phyloP scores from a whole-genome alignment of 2,797 vertebrate species.

The Eulemur coronatus region DNA sequence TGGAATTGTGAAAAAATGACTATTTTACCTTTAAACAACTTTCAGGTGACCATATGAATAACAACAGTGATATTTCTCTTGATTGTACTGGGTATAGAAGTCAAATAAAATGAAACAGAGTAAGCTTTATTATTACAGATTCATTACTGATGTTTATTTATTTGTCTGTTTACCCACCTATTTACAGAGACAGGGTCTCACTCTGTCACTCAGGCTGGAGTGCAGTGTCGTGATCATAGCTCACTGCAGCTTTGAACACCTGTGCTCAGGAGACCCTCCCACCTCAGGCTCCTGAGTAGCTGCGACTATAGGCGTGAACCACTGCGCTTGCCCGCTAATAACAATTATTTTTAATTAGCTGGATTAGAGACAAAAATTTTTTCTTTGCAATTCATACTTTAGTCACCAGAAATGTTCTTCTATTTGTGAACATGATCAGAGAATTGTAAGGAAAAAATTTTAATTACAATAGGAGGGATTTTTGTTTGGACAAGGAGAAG shows the following conservation, averaged over 20 bases:
- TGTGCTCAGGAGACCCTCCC: neutral
- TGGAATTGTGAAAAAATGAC: neutral
- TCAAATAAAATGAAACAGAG: neutral
- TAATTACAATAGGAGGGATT: neutral
- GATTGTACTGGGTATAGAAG: neutral
- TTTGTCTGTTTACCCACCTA: neutral
- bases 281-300: neutral
- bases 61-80: neutral
- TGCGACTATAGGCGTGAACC: neutral
- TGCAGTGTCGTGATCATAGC: neutral
- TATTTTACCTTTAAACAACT: slow-evolving; percentile 22
- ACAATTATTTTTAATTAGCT: slow-evolving; percentile 51
- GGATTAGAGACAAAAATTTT: neutral
- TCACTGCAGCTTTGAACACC: neutral
- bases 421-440: slow-evolving; percentile 47
- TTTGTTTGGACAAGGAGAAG: slow-evolving; percentile 44
- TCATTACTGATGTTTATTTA: neutral
- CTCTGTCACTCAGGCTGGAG: neutral
- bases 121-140: neutral
- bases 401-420: neutral
- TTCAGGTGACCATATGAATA: slow-evolving; percentile 1
- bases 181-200: neutral
- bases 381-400: slow-evolving; percentile 11
- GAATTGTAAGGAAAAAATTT: slow-evolving; percentile 8
- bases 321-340: neutral